Base-by-base conservation (phyloP, 2,797 vertebrate genomes). In the Jordanella pulchra region DNA sequence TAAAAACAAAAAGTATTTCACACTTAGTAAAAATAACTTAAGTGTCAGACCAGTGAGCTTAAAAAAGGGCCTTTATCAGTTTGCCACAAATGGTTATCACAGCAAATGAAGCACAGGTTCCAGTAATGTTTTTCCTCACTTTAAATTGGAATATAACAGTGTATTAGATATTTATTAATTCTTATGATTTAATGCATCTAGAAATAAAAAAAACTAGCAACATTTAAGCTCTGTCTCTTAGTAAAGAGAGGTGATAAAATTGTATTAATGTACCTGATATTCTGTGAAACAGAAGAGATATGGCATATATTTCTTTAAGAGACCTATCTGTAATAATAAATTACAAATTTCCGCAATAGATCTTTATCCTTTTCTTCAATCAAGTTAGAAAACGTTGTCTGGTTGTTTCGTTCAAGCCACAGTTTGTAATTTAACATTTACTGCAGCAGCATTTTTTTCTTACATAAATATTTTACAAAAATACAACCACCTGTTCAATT, bases 1-100 rank as follows among this genome's bases (percentile, higher is more conserved):
- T 50, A 18, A 71, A 75, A 69, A 61, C 73, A 79, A 53, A 72
- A 67, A 76, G 68, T 23, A 86, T 71, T 80, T 84, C 18, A 67
- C 79, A 51, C 72, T 66, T 71, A 79, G 72, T 68, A 75, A 53
- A 65, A 68, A 54, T 55, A 67, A 76, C n/a, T 65, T 54, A 27
- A 77, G 47, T 47, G 2, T 35, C 67, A 54, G 70, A 70, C 45
- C 77, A 68, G 72, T 82, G 77, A 90, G 81, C 81, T 89, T 65
- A 75, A 72, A 80, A 78, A 66, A 73, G 4, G 1, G 51, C 45
- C n/a, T 65, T 17, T 61, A 42, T 28, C 78, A 81, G 72, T 65
- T 73, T 61, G 48, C 58, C 51, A 51, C 77, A 55, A 51, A 77
- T 73, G 82, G 68, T n/a, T 28, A 63, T 72, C 61, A 50, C 48